These are phyloP conservation scores for Xenentodon cancila DNA, from an alignment of 2,797 vertebrate species.

Conservation along the genomic window DNA sequence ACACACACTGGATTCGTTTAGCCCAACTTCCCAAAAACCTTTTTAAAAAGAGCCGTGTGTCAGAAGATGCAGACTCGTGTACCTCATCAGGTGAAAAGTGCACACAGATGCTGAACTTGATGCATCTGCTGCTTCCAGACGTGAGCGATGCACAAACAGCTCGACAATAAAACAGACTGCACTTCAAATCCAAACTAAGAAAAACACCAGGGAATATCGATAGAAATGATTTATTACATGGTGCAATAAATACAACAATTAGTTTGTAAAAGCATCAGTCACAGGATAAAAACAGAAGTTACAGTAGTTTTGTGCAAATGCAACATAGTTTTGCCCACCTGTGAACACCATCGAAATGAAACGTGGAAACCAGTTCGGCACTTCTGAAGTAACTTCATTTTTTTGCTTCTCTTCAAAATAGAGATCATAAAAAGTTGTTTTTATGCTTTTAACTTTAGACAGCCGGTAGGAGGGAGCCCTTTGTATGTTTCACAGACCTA, in stretches of 20 bases:
- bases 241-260: constrained; percentile 93
- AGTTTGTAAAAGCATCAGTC: constrained; percentile 94
- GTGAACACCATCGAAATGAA: constrained; percentile 63
- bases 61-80: constrained; percentile 40
- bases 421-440: constrained; percentile 15
- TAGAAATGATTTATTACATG: constrained; percentile 88
- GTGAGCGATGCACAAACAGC: not conserved
- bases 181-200: not conserved
- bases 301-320: constrained; percentile 94
- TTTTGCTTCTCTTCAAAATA: constrained; percentile 32
- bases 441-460: constrained; percentile 30
- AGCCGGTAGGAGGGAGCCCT: constrained; percentile 52
- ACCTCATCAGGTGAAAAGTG: constrained; percentile 54
- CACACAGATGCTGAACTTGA: constrained; percentile 32
- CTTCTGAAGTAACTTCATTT: constrained; percentile 79
- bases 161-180: too few species aligned
- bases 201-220: constrained; percentile 79
- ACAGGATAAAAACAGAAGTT: constrained; percentile 96
- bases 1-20: constrained; percentile 16
- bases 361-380: constrained; percentile 88
- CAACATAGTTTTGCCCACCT: constrained; percentile 61
- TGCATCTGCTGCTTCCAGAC: constrained; percentile 28
- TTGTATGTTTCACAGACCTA: constrained; percentile 37
- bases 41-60: constrained; percentile 5
- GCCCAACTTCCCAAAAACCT: constrained; percentile 21